These are phyloP conservation scores for Macaria notata DNA, from an alignment of 2,888 invertebrate genomes.

Conservation along the genomic window DNA sequence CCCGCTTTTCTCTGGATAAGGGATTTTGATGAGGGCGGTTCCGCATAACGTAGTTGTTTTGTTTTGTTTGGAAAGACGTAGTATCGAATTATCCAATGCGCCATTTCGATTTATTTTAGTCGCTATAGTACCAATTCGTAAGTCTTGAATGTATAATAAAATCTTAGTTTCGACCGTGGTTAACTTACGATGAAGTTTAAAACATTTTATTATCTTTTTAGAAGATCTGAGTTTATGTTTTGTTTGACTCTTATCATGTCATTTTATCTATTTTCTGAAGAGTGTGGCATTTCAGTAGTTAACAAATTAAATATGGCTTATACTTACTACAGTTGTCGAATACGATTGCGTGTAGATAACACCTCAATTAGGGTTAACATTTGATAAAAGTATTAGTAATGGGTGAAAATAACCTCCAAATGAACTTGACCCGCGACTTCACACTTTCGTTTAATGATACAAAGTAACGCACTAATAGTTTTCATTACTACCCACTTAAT, in stretches of 20 bases:
- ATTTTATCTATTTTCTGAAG: not conserved
- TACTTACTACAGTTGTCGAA: not conserved
- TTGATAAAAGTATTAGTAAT: not conserved
- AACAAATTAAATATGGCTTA: not conserved
- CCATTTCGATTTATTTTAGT: no score
- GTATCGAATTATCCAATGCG: no score
- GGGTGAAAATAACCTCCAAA: conserved; percentile 4
- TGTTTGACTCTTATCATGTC: no score
- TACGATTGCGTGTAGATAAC: conserved; percentile 11
- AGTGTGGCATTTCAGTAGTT: conserved; percentile 1
- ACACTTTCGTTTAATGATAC: not conserved
- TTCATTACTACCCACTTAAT: no score
- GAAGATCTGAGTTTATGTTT: no score
- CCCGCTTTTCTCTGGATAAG: conserved; percentile 9
- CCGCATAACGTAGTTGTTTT: no score
- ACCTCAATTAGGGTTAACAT: not conserved
- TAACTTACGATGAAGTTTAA: no score
- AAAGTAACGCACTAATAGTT: not conserved
- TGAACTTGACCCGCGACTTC: not conserved
- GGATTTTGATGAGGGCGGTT: not conserved
- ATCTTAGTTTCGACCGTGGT: no score
- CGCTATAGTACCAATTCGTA: no score
- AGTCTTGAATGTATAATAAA: no score
- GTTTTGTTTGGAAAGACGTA: no score
- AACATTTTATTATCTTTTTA: no score